These are phyloP conservation scores for Gobionotothen gibberifrons DNA, from an alignment of 2,797 vertebrate species.

Conservation along the genomic window DNA sequence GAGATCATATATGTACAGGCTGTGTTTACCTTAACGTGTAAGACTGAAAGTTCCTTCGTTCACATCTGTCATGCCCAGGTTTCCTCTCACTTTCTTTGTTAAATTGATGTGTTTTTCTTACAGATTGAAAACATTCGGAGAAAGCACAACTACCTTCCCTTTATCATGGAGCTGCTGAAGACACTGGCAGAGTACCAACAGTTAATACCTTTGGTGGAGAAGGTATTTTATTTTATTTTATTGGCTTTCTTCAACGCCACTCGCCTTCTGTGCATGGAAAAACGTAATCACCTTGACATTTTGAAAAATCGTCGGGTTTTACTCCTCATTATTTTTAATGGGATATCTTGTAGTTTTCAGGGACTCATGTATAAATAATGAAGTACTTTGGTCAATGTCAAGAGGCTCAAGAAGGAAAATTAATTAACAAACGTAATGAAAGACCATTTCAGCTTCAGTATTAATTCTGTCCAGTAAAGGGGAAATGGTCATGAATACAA, in stretches of 20 bases:
- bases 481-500: constrained; percentile 7
- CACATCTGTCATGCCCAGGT: not conserved
- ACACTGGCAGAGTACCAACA: constrained; percentile 97
- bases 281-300: constrained; percentile 17
- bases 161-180: constrained; percentile 98
- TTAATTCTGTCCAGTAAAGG: constrained; percentile 60
- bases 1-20: not conserved
- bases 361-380: constrained; percentile 4
- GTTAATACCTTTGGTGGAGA: constrained; percentile 97
- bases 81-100: constrained; percentile 5
- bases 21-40: not conserved
- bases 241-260: not conserved
- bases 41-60: not conserved
- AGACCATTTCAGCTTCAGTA: not conserved
- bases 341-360: not conserved
- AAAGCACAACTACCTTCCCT: constrained; percentile 98
- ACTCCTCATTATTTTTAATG: constrained; percentile 5
- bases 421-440: not conserved
- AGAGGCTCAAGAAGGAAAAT: not conserved
- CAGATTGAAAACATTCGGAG: constrained; percentile 98
- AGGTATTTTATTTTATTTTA: constrained; percentile 78
- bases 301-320: not conserved
- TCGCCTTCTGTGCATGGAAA: not conserved
- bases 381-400: not conserved
- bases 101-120: not conserved